Evolutionary conservation across 2,797 vertebrate species (phyloP), one percentile per base, ranked within the genome.

Genomic region (Clarias pachynema): DNA sequence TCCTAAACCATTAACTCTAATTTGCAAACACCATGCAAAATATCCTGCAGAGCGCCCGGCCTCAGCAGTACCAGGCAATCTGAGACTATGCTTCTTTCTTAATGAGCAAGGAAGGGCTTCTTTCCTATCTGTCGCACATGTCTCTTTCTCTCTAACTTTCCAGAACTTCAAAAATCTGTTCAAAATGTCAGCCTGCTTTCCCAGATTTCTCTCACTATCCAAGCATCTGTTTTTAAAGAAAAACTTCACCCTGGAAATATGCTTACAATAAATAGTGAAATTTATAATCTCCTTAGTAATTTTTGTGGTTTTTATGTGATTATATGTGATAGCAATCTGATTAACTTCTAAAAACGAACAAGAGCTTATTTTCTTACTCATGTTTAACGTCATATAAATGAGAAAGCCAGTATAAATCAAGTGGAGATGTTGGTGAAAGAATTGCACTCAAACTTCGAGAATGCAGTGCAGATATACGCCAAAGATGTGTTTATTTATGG

Each of bases 11-110:
- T 26, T 65, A 26, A 65, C n/a, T 26, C 20, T 60, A 24, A 24
- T 53, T 53, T 53, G 49, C 49, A 53, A 53, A 53, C 49, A 53
- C 49, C 49, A 53, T 53, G 49, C 49, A 89, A 86, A 89, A 88
- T 82, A 65, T 85, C 78, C 80, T 72, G 20, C 44, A 8, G 75
- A 78, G 81, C 60, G 20, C 20, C 62, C 75, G 20, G 75, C 68
- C 37, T 86, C 24, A 34, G 34, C 14, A 20, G 12, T 65, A 56
- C 60, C n/a, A 20, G 37, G 66, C 44, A 66, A 59, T 69, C 77
- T 40, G 57, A 70, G 73, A 60, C 86, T 40, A 84, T 84, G 31
- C 44, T 70, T 65, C 44, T 70, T 29, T 65, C 62, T 65, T 65
- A 68, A 31, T 68, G 29, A 66, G 29, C 62, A 72, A 78, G 53